Percentiles rank a stretch among this genome's conserved stretches.
These are phyloP conservation scores for Coptodon rendalli DNA, from an alignment of 2,113 vertebrate species.

Conservation along the genomic window DNA sequence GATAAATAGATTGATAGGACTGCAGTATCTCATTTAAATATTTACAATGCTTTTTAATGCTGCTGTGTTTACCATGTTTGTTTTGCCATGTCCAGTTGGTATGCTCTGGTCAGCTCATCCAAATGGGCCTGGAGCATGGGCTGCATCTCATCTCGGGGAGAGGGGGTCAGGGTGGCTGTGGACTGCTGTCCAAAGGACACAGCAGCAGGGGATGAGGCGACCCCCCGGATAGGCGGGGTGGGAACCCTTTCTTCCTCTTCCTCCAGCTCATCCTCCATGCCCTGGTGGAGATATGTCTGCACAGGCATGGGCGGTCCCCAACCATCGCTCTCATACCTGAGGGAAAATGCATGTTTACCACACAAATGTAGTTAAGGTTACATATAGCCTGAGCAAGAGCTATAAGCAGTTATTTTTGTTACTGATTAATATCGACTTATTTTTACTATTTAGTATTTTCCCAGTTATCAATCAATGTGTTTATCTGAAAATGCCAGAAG, in stretches of 20 bases:
- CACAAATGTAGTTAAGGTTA: not conserved
- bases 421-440: not conserved
- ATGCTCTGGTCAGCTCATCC: constrained; percentile 93
- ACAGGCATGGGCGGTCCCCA: constrained; percentile 94
- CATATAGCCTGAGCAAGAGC: not conserved
- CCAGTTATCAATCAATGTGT: not conserved
- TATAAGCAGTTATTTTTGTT: not conserved
- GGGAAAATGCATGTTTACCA: not conserved
- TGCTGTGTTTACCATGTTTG: constrained; percentile 84
- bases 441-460: not conserved
- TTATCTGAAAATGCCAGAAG: not conserved
- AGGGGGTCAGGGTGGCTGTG: constrained; percentile 94
- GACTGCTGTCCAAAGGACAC: constrained; percentile 97
- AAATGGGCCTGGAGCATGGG: constrained; percentile 97
- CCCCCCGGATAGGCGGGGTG: constrained; percentile 91
- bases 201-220: constrained; percentile 94
- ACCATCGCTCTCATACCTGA: constrained; percentile 92
- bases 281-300: constrained; percentile 96
- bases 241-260: constrained; percentile 96
- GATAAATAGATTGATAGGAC: not conserved
- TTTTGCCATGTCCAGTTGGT: constrained; percentile 96
- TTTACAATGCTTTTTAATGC: not conserved
- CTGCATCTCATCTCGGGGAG: constrained; percentile 93
- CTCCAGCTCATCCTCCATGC: constrained; percentile 97
- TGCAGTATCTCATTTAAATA: not conserved